These are phyloP conservation scores for Ardeotis arabs DNA, from an alignment of 2,113 vertebrate species.

Conservation along the genomic window DNA sequence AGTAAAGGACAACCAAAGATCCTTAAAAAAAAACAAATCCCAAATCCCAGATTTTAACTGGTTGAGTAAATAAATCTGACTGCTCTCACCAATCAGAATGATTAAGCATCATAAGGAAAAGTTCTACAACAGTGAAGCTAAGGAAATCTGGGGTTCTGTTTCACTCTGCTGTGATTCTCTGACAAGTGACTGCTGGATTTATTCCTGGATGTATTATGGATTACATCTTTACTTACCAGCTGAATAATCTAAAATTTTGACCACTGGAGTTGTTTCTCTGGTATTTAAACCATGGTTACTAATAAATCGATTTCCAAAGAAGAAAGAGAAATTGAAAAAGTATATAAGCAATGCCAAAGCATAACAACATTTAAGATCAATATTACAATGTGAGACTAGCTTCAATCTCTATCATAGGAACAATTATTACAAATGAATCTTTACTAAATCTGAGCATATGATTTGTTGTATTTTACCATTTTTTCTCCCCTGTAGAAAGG, in stretches of 20 bases:
- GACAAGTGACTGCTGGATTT: neutral
- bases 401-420: neutral
- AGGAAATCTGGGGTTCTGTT: neutral
- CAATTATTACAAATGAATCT: neutral
- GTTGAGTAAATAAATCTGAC: neutral
- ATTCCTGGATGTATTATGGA: neutral
- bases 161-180: neutral
- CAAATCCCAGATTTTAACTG: neutral
- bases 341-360: neutral
- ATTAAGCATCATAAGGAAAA: neutral
- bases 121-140: neutral
- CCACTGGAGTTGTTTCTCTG: neutral
- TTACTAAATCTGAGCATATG: neutral
- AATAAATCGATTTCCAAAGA: neutral
- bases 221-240: neutral
- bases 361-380: neutral
- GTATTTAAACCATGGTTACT: neutral
- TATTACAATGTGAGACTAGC: neutral
- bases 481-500: neutral
- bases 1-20: neutral
- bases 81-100: neutral
- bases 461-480: neutral
- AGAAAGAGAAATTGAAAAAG: neutral
- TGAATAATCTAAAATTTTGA: neutral
- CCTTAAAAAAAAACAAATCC: neutral